Conservation (phyloP, 2,888 invertebrate species). For the Epiblema foenella region DNA sequence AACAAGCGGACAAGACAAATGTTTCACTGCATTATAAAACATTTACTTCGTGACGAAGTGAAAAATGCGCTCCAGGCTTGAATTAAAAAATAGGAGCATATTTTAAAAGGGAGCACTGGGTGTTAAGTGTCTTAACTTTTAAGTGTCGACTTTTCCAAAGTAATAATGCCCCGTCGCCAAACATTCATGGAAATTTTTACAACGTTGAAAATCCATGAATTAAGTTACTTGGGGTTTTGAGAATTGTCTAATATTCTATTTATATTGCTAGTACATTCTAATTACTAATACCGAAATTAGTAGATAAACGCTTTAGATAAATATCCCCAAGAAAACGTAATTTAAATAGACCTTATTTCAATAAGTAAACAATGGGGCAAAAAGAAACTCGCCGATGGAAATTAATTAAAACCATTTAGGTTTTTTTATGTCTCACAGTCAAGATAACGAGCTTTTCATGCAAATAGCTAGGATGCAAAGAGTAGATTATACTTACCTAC, state of each 20-base stretch:
- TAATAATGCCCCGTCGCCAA: constrained; percentile 22
- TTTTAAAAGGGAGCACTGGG: constrained; percentile 16
- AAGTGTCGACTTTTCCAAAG: constrained; percentile 28
- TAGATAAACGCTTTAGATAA: constrained; percentile 6
- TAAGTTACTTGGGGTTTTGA: background rate
- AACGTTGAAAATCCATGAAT: background rate
- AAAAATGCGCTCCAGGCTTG: constrained; percentile 14
- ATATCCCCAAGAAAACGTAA: constrained; percentile 37
- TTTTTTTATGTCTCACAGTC: constrained; percentile 49
- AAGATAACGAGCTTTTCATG: constrained; percentile 66
- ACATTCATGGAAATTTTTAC: constrained; percentile 20
- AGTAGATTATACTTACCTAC: constrained; percentile 49
- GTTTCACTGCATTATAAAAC: constrained; percentile 27
- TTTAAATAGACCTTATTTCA: constrained; percentile 47
- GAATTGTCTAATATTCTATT: background rate
- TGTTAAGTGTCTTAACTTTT: constrained; percentile 36
- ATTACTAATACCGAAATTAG: background rate
- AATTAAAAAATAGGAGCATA: constrained; percentile 16
- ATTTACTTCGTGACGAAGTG: constrained; percentile 15
- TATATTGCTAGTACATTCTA: background rate
- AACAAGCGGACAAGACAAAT: constrained; percentile 5
- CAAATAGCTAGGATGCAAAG: constrained; percentile 56
- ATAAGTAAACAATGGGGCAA: constrained; percentile 46
- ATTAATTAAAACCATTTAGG: constrained; percentile 52
- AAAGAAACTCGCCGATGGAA: constrained; percentile 49